phyloP scores from a whole-genome alignment of 2,888 invertebrate genomes.

The Temnothorax rugatulus region DNA sequence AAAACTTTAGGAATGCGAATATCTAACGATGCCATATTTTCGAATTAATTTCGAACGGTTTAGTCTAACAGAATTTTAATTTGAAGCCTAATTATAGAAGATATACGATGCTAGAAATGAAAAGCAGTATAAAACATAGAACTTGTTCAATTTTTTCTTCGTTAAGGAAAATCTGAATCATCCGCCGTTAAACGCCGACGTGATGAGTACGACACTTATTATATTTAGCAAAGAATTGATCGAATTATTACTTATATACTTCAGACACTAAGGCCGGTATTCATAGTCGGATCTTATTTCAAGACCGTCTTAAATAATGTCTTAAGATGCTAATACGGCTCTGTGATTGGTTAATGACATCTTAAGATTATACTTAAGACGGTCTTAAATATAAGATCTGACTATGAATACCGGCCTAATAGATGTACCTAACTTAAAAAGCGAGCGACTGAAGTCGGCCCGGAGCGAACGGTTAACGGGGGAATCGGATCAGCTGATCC shows the following conservation, averaged over 20 bases:
- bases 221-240: not conserved
- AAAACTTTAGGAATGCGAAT: not conserved
- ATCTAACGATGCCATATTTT: not conserved
- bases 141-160: not conserved
- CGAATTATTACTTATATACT: not conserved
- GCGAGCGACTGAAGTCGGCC: not conserved
- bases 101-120: not conserved
- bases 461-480: not conserved
- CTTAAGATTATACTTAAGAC: too few relatives aligned
- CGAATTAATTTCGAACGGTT: not conserved
- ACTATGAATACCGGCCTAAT: too few relatives aligned
- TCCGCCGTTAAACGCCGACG: conserved; percentile 24
- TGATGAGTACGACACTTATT: conserved; percentile 32
- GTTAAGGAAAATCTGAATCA: not conserved
- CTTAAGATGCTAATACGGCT: too few relatives aligned
- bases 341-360: too few relatives aligned
- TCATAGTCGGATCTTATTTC: too few relatives aligned
- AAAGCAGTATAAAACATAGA: not conserved
- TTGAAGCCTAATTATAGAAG: not conserved
- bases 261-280: too few relatives aligned
- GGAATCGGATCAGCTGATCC: conserved; percentile 62
- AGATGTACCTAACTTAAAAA: not conserved
- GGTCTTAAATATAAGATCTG: too few relatives aligned
- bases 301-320: too few relatives aligned
- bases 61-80: not conserved